Conservation (phyloP, 2,113 vertebrate species). For the Channa maculata region DNA sequence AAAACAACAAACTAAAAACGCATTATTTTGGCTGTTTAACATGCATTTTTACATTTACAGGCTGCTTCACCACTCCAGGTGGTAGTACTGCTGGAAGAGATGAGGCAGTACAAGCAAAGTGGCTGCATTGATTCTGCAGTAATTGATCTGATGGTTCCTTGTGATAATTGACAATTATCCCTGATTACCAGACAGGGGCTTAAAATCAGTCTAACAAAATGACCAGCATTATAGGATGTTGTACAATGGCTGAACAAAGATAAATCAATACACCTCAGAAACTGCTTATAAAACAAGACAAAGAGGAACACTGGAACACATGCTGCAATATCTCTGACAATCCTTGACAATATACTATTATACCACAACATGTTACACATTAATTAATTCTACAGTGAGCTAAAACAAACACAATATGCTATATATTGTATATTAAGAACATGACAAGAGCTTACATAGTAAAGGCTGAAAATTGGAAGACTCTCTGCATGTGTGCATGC, state of each 20-base stretch:
- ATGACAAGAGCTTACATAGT: slow-evolving; percentile 32
- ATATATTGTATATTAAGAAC: slow-evolving; percentile 9
- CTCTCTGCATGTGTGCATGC: slow-evolving; percentile 1
- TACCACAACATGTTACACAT: slow-evolving; percentile 14
- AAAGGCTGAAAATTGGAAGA: slow-evolving; percentile 16
- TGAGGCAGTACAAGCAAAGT: slow-evolving; percentile 69
- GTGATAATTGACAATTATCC: slow-evolving; percentile 90
- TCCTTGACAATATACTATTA: slow-evolving; percentile 14
- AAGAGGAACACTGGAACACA: slow-evolving; percentile 58
- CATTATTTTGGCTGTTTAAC: slow-evolving; percentile 49
- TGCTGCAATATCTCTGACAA: slow-evolving; percentile 49
- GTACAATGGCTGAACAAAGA: slow-evolving; percentile 82
- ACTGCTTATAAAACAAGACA: slow-evolving; percentile 74
- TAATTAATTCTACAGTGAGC: slow-evolving; percentile 51
- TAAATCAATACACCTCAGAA: slow-evolving; percentile 79
- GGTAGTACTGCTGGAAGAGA: slow-evolving; percentile 61
- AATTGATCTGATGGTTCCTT: slow-evolving; percentile 87
- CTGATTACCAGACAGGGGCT: slow-evolving; percentile 86
- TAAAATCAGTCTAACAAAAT: slow-evolving; percentile 85
- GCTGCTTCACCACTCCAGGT: slow-evolving; percentile 52
- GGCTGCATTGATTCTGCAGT: slow-evolving; percentile 83
- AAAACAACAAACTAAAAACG: slow-evolving; percentile 55
- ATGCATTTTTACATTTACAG: slow-evolving; percentile 59
- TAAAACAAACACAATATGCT: slow-evolving; percentile 76
- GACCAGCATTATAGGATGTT: slow-evolving; percentile 83